A percentile compares a stretch with the other conserved stretches of the same genome.
These are phyloP conservation scores for Dorcus parallelipipedus DNA, from an alignment of 2,888 invertebrate genomes.

Conservation along the genomic window DNA sequence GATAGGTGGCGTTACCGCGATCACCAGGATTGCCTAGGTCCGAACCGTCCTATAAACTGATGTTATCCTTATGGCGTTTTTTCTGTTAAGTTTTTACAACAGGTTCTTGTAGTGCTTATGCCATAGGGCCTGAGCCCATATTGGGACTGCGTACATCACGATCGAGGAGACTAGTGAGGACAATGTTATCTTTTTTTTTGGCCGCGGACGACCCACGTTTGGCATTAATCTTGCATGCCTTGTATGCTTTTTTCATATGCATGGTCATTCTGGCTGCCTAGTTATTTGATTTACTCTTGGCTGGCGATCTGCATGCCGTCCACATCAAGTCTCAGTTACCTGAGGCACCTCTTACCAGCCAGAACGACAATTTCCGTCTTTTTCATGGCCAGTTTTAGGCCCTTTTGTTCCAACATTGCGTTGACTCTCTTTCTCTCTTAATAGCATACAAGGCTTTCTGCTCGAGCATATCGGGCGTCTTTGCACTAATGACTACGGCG, in stretches of 20 bases:
- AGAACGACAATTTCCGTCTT: constrained; percentile 17
- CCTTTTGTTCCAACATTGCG: neutral
- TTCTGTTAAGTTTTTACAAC: constrained; percentile 4
- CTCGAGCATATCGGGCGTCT: neutral
- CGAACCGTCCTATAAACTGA: constrained; percentile 8
- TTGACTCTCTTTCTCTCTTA: too few relatives aligned
- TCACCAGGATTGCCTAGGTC: neutral
- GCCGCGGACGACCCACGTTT: constrained; percentile 1
- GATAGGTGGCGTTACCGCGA: too few relatives aligned
- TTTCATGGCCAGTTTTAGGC: constrained; percentile 10
- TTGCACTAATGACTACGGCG: constrained; percentile 4
- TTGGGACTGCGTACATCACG: constrained; percentile 9
- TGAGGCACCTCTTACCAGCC: constrained; percentile 12
- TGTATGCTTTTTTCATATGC: constrained; percentile 2
- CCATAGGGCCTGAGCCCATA: neutral
- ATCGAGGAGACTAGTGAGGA: constrained; percentile 1
- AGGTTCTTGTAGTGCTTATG: neutral
- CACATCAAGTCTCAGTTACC: constrained; percentile 3
- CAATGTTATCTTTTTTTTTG: constrained; percentile 4
- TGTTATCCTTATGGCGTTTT: neutral
- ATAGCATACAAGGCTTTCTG: too few relatives aligned
- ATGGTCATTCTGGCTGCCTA: neutral
- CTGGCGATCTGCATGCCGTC: neutral
- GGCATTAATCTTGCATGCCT: neutral
- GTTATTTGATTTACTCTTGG: neutral